Evolutionary conservation across 37 sponge, comb jelly and placozoan genomes (phyloP).

Genomic region (Agelas oroides): DNA sequence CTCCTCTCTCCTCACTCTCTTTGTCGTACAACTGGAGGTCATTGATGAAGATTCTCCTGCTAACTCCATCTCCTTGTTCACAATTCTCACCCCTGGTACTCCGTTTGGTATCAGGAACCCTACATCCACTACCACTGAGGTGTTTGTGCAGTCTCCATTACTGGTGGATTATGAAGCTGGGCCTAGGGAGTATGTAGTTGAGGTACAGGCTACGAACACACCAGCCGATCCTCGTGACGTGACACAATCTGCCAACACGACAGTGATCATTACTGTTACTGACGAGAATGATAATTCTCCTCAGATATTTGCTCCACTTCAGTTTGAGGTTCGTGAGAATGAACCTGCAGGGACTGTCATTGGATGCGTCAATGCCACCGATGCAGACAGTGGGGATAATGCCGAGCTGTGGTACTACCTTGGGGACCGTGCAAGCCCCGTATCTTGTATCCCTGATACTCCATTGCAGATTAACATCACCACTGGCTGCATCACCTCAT

Average conservation of each 20-base stretch:
- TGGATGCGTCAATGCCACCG: conserved; percentile 60
- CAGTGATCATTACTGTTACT: conserved; percentile 36
- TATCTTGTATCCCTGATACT: conserved; percentile 14
- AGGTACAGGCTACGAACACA: conserved; percentile 44
- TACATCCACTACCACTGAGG: not conserved
- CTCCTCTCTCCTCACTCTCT: not conserved
- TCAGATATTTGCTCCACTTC: conserved; percentile 33
- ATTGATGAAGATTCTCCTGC: conserved; percentile 64
- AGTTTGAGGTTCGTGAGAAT: conserved; percentile 62
- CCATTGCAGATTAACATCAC: conserved; percentile 44
- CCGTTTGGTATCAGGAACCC: conserved; percentile 53
- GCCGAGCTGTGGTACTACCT: conserved; percentile 53
- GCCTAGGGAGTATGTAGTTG: conserved; percentile 16
- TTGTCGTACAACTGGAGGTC: conserved; percentile 20
- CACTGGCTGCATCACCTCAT: conserved; percentile 49
- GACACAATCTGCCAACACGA: conserved; percentile 25
- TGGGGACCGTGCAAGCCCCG: not conserved
- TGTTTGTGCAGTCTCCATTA: conserved; percentile 36
- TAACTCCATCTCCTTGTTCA: conserved; percentile 47
- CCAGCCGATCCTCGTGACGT: conserved; percentile 38
- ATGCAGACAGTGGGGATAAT: conserved; percentile 69
- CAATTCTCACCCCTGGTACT: conserved; percentile 24
- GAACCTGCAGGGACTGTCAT: conserved; percentile 4
- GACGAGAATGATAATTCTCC: conserved; percentile 89
- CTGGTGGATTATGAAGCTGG: conserved; percentile 55